Percentiles rank a stretch among this genome's conserved stretches.
Evolutionary conservation across 2,888 invertebrate species (phyloP).

Genomic region (Minunthozetes semirufus): DNA sequence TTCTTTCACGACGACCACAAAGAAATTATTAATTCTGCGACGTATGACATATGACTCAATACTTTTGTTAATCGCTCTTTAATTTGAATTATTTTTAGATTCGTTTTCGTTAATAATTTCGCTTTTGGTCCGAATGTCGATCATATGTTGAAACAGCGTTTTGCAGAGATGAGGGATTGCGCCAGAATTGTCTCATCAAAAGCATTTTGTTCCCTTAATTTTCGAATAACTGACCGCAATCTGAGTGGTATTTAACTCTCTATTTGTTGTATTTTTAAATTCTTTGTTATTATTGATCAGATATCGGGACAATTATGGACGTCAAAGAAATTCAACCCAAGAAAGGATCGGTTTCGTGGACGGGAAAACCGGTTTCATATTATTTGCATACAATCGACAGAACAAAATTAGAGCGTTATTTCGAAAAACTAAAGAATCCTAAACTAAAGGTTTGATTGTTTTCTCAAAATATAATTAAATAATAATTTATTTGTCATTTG

Average conservation of each 20-base stretch:
- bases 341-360: slow-evolving; percentile 94
- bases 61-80: not conserved
- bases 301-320: slow-evolving; percentile 98
- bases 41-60: slow-evolving; percentile 50
- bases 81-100: slow-evolving; percentile 30
- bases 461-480: not conserved
- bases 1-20: slow-evolving; percentile 85
- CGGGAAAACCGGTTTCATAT: slow-evolving; percentile 96
- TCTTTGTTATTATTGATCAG: slow-evolving; percentile 50
- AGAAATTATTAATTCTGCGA: slow-evolving; percentile 85
- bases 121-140: slow-evolving; percentile 97
- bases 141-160: slow-evolving; percentile 87
- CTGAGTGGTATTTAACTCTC: slow-evolving; percentile 62
- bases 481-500: no score
- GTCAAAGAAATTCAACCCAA: slow-evolving; percentile 87
- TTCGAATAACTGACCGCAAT: slow-evolving; percentile 94
- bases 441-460: slow-evolving; percentile 53
- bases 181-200: slow-evolving; percentile 97
- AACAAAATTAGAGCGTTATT: slow-evolving; percentile 86
- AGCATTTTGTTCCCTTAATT: slow-evolving; percentile 97
- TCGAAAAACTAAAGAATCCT: slow-evolving; percentile 86
- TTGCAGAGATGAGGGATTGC: slow-evolving; percentile 89
- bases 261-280: slow-evolving; percentile 3
- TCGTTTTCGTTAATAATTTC: slow-evolving; percentile 95
- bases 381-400: slow-evolving; percentile 97